These are phyloP conservation scores for Lophotriccus pileatus DNA, from an alignment of 2,797 vertebrate genomes.

Conservation along the genomic window DNA sequence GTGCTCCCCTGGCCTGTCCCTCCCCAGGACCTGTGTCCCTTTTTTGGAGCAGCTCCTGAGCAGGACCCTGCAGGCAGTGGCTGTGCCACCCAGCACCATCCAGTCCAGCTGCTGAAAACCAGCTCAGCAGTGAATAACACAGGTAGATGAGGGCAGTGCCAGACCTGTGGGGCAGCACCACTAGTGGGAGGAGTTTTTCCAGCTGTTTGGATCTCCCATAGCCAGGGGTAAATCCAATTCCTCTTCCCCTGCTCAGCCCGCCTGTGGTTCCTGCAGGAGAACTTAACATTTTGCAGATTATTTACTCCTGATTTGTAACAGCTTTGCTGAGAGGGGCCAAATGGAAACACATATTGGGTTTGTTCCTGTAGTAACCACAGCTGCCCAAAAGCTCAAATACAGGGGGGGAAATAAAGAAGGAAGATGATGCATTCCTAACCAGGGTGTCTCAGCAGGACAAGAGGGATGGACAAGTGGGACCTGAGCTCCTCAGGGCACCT, in stretches of 20 bases:
- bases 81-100: not conserved
- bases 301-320: not conserved
- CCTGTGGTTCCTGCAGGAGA: not conserved
- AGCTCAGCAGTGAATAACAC: not conserved
- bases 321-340: not conserved
- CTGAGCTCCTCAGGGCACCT: not conserved
- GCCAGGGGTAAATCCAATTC: not conserved
- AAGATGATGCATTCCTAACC: not conserved
- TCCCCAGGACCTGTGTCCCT: rapidly evolving
- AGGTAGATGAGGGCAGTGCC: not conserved
- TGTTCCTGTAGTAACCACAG: not conserved
- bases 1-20: not conserved
- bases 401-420: not conserved
- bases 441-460: not conserved
- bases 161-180: not conserved
- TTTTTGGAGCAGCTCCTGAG: not conserved
- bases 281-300: not conserved
- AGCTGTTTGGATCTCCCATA: not conserved
- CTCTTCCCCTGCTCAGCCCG: not conserved
- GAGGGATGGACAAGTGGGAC: not conserved
- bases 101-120: not conserved
- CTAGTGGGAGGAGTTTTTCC: not conserved
- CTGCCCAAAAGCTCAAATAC: not conserved
- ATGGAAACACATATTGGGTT: not conserved
- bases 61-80: not conserved